Percentiles rank a stretch among this genome's conserved stretches.
Evolutionary conservation across 2,888 invertebrate genomes (phyloP).

Genomic region (Luperina nickerlii): DNA sequence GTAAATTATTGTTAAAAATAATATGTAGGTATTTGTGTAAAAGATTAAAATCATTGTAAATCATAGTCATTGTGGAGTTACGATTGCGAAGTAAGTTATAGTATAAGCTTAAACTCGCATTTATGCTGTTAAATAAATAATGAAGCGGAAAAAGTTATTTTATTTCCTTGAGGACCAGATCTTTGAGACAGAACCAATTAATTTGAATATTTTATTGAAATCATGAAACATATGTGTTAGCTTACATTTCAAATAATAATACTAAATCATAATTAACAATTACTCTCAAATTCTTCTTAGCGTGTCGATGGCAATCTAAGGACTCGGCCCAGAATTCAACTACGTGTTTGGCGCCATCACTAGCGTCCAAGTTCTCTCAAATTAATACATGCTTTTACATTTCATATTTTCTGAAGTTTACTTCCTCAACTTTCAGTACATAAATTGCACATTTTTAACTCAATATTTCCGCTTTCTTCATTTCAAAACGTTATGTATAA

Average conservation of each 20-base stretch:
- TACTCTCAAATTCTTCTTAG: background rate
- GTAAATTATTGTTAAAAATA: conserved; percentile 79
- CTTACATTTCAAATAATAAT: background rate
- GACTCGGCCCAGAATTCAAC: too few relatives aligned
- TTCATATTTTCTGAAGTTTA: background rate
- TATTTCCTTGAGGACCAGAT: conserved; percentile 20
- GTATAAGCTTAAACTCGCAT: conserved; percentile 62
- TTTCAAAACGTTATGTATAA: background rate
- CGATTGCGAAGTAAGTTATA: conserved; percentile 63
- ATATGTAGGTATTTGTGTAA: conserved; percentile 73
- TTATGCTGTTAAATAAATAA: conserved; percentile 68
- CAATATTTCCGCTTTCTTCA: background rate
- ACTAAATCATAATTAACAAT: background rate
- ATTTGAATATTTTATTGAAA: conserved; percentile 1
- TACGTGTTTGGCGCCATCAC: too few relatives aligned
- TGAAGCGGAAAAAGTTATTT: conserved; percentile 60
- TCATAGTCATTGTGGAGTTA: conserved; percentile 70
- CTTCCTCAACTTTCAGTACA: background rate
- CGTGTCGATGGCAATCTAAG: too few relatives aligned
- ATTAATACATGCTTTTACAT: background rate
- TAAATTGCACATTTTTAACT: background rate
- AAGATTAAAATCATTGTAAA: conserved; percentile 69
- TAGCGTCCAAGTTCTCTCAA: background rate
- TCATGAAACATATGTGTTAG: background rate
- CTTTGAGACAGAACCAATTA: background rate